These are phyloP conservation scores for Tinamus major DNA, from an alignment of 2,797 vertebrate species.

Conservation along the genomic window DNA sequence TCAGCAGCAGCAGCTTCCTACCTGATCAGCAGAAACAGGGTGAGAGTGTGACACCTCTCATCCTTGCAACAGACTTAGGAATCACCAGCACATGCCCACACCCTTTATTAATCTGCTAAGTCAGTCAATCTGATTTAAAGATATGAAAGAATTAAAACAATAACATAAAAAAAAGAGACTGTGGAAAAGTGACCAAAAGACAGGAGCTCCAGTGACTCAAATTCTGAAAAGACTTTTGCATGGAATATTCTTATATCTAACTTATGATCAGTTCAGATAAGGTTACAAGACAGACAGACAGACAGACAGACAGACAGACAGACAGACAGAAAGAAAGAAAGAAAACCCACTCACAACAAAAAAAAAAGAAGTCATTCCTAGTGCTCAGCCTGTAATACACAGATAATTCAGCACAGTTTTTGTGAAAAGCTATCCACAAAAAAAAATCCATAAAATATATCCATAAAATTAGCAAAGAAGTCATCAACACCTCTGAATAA, in stretches of 20 bases:
- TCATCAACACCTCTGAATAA: slow-evolving; percentile 16
- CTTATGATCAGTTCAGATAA: neutral
- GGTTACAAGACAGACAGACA: no score
- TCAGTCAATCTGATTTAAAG: neutral
- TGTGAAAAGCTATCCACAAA: neutral
- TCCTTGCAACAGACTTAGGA: neutral
- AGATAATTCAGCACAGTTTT: neutral
- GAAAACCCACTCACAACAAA: neutral
- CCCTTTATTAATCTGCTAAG: neutral
- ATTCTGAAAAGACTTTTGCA: neutral
- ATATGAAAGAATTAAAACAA: neutral
- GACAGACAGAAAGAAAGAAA: neutral
- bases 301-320: no score
- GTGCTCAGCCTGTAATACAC: neutral
- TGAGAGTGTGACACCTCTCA: neutral
- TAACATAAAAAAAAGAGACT: neutral
- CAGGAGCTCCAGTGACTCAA: neutral
- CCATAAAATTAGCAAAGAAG: neutral
- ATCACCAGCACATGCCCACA: neutral
- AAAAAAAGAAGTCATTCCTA: neutral
- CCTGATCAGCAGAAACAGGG: no score
- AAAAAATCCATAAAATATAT: neutral
- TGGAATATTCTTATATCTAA: neutral
- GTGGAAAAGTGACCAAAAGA: neutral
- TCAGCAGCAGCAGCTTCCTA: no score